Conservation (phyloP, 2,797 vertebrate genomes). For the Poecilia picta region DNA sequence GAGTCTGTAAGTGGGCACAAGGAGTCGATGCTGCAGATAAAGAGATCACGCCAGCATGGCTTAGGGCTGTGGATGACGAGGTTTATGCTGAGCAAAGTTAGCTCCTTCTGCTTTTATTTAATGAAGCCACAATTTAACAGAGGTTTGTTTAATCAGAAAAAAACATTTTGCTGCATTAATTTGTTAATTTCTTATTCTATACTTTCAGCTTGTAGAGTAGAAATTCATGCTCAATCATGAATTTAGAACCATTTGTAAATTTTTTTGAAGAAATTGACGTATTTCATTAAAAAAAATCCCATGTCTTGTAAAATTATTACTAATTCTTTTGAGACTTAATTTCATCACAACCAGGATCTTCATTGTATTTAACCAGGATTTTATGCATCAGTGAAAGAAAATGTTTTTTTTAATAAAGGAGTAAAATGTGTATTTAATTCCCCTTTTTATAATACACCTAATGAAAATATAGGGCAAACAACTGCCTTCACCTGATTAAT, state of each 20-base stretch:
- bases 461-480: neutral
- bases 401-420: neutral
- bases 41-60: slow-evolving; percentile 65
- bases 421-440: neutral
- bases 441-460: neutral
- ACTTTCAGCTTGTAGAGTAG: slow-evolving; percentile 37
- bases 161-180: slow-evolving; percentile 25
- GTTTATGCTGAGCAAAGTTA: slow-evolving; percentile 61
- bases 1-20: slow-evolving; percentile 55
- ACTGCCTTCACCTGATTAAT: neutral
- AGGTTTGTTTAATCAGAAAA: slow-evolving; percentile 8
- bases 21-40: slow-evolving; percentile 51
- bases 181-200: slow-evolving; percentile 34
- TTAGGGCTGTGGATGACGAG: slow-evolving; percentile 62
- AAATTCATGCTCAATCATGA: slow-evolving; percentile 8
- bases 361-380: neutral
- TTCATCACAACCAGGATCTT: neutral
- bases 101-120: slow-evolving; percentile 46
- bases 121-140: slow-evolving; percentile 25
- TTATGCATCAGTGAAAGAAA: neutral
- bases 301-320: neutral
- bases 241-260: neutral
- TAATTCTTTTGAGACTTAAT: neutral
- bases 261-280: neutral
- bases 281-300: neutral